phyloP scores from a whole-genome alignment of 1,140 invertebrate species.

The Reticulitermes speratus region DNA sequence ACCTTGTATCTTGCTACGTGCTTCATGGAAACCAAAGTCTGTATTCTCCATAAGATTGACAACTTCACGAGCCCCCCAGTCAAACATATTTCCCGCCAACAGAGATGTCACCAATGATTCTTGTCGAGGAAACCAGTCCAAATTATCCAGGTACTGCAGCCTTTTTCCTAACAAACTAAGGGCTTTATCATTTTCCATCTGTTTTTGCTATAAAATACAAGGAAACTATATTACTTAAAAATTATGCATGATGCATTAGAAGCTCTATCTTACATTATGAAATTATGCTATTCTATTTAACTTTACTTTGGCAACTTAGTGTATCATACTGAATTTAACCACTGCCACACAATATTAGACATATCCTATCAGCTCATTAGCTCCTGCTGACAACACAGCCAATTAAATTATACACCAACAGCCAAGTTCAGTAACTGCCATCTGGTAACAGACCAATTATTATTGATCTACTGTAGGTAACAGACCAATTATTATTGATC shows the following conservation, averaged over 20 bases:
- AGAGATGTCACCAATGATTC: conserved; percentile 59
- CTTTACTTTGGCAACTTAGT: too few relatives aligned
- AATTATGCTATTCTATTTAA: too few relatives aligned
- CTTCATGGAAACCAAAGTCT: conserved; percentile 79
- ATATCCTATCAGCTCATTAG: too few relatives aligned
- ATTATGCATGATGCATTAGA: conserved; percentile 9
- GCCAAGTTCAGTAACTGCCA: too few relatives aligned
- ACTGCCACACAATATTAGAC: too few relatives aligned
- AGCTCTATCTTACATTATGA: too few relatives aligned
- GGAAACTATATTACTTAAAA: conserved; percentile 1
- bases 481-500: too few relatives aligned
- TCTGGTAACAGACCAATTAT: too few relatives aligned
- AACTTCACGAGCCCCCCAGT: conserved; percentile 92
- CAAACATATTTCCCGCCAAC: conserved; percentile 90
- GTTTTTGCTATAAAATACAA: conserved; percentile 59
- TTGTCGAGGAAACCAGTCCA: conserved; percentile 55
- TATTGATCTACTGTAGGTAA: too few relatives aligned
- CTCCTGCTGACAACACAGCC: too few relatives aligned
- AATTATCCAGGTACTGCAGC: conserved; percentile 55
- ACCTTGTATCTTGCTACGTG: conserved; percentile 70
- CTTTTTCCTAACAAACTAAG: conserved; percentile 53
- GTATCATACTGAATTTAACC: too few relatives aligned
- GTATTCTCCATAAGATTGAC: conserved; percentile 74
- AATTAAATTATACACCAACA: too few relatives aligned
- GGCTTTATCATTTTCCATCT: conserved; percentile 66